These are phyloP conservation scores for Scelioninae gen. 1 DNA, from an alignment of 2,888 invertebrate species.

Conservation along the genomic window DNA sequence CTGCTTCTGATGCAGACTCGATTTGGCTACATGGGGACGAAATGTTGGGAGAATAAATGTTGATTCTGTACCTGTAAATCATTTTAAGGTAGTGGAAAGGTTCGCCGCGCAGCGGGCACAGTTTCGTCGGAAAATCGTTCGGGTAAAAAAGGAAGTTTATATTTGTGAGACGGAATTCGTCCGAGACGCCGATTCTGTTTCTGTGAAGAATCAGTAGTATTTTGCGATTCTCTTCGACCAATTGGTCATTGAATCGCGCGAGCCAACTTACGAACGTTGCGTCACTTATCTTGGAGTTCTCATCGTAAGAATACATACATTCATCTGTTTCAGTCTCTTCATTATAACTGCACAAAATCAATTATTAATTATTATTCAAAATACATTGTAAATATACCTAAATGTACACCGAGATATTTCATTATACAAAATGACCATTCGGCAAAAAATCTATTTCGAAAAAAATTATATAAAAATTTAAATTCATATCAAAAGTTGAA, in stretches of 20 bases:
- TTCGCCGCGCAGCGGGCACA: slow-evolving; percentile 76
- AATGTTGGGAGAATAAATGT: slow-evolving; percentile 19
- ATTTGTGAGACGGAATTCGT: slow-evolving; percentile 71
- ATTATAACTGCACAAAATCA: slow-evolving; percentile 31
- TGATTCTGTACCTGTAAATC: slow-evolving; percentile 73
- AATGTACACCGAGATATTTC: too few relatives aligned
- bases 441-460: too few relatives aligned
- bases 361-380: too few relatives aligned
- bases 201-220: slow-evolving; percentile 75
- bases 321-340: slow-evolving; percentile 47
- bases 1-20: too few relatives aligned
- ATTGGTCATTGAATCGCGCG: slow-evolving; percentile 71
- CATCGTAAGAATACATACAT: slow-evolving; percentile 68
- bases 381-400: too few relatives aligned
- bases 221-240: slow-evolving; percentile 72
- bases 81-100: slow-evolving; percentile 78
- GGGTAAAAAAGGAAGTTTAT: slow-evolving; percentile 77
- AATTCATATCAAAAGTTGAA: too few relatives aligned
- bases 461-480: too few relatives aligned
- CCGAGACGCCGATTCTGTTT: slow-evolving; percentile 70
- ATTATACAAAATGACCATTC: too few relatives aligned
- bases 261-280: slow-evolving; percentile 75
- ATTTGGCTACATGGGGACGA: too few relatives aligned
- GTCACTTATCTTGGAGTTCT: slow-evolving; percentile 73
- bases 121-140: slow-evolving; percentile 73